Conservation (phyloP, 1,140 invertebrate genomes). For the Microvelia longipes region DNA sequence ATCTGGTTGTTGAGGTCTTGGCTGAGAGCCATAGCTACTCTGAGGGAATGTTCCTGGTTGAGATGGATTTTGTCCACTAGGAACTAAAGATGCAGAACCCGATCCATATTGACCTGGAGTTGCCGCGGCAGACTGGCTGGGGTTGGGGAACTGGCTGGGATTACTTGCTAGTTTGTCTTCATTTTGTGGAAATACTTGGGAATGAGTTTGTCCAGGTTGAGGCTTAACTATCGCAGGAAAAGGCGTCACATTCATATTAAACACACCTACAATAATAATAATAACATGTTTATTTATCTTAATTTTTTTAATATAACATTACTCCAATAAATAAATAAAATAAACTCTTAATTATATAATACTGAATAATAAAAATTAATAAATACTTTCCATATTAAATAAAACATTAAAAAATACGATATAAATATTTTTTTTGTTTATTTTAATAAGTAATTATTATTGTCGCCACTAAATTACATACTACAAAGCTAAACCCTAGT, state of each 20-base stretch:
- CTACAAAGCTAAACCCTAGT: too few relatives aligned
- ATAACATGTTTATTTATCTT: not conserved
- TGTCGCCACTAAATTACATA: too few relatives aligned
- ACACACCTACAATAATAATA: not conserved
- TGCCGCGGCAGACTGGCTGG: not conserved
- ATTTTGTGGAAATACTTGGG: constrained; percentile 14
- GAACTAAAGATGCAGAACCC: not conserved
- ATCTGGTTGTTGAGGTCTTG: not conserved
- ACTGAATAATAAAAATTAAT: too few relatives aligned
- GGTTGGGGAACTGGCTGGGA: constrained; percentile 1
- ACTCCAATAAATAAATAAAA: too few relatives aligned
- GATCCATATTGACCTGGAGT: not conserved
- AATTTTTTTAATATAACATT: not conserved
- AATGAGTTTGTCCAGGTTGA: constrained; percentile 9
- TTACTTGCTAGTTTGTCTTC: constrained; percentile 9
- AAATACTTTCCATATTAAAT: too few relatives aligned
- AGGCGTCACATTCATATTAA: constrained; percentile 11
- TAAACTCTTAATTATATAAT: too few relatives aligned
- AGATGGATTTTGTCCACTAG: not conserved
- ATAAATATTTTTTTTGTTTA: too few relatives aligned
- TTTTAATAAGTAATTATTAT: too few relatives aligned
- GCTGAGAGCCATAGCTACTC: not conserved
- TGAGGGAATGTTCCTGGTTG: not conserved
- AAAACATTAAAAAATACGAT: too few relatives aligned
- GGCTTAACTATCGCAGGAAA: constrained; percentile 11